phyloP scores from a whole-genome alignment of 1,140 invertebrate species.

The Wasmannia auropunctata region DNA sequence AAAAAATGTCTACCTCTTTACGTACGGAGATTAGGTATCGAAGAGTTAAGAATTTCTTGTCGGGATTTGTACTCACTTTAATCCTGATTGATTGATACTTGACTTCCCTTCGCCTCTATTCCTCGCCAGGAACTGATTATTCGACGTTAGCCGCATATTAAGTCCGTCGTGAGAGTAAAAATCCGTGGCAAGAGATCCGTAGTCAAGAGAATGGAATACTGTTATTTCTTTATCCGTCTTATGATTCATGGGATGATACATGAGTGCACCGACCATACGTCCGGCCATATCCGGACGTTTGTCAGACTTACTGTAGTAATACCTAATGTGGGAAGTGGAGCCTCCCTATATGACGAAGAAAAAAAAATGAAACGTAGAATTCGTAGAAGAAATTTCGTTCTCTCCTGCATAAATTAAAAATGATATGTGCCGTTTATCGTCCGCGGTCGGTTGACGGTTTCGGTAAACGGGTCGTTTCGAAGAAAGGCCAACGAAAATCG shows the following conservation, averaged over 20 bases:
- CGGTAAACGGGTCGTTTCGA: background rate
- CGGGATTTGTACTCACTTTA: constrained; percentile 51
- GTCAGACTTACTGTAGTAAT: constrained; percentile 19
- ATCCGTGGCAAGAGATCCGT: background rate
- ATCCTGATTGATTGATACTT: constrained; percentile 63
- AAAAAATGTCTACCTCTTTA: constrained; percentile 26
- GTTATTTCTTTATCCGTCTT: constrained; percentile 48
- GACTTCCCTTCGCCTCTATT: background rate
- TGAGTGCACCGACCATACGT: background rate
- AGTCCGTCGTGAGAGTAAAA: constrained; percentile 1
- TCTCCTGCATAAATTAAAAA: constrained; percentile 27
- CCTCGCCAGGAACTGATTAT: background rate
- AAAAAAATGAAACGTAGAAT: background rate
- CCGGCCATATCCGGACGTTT: constrained; percentile 21
- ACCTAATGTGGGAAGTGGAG: background rate
- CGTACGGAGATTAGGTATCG: constrained; percentile 25
- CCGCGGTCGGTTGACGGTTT: background rate
- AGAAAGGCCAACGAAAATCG: constrained; percentile 14
- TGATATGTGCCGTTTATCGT: background rate
- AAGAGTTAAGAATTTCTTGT: constrained; percentile 23
- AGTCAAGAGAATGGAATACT: background rate
- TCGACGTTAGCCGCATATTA: constrained; percentile 10
- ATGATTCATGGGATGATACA: constrained; percentile 24
- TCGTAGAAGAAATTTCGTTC: background rate
- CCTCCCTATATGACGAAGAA: background rate